These are phyloP conservation scores for Hiodon alosoides DNA, from an alignment of 2,113 vertebrate genomes.

Conservation along the genomic window DNA sequence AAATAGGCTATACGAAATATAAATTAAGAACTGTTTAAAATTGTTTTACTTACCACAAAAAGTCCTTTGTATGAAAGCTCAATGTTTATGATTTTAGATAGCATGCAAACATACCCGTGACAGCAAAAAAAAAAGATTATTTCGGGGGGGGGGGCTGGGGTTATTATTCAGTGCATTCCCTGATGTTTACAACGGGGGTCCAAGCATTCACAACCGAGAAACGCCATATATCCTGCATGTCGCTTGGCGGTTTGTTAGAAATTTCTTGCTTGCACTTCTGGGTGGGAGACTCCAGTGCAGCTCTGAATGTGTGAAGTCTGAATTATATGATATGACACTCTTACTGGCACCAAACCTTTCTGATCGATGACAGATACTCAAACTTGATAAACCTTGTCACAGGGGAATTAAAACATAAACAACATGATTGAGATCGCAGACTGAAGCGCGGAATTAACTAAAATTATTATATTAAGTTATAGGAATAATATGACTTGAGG, in stretches of 20 bases:
- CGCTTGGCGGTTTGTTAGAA: constrained; percentile 37
- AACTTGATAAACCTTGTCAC: constrained; percentile 41
- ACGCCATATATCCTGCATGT: constrained; percentile 28
- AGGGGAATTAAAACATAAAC: constrained; percentile 29
- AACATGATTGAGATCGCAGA: constrained; percentile 10
- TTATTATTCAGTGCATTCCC: background rate
- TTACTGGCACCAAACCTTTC: constrained; percentile 40
- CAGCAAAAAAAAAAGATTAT: too few species aligned
- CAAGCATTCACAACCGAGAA: constrained; percentile 18
- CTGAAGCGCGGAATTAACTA: background rate
- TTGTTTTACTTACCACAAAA: background rate
- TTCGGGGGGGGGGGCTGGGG: background rate
- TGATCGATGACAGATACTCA: constrained; percentile 50
- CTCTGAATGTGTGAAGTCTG: constrained; percentile 47
- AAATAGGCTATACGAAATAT: too few species aligned
- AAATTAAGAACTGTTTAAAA: background rate
- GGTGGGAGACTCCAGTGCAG: constrained; percentile 38
- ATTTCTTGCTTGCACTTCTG: constrained; percentile 51
- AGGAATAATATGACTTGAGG: background rate
- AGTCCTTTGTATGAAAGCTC: background rate
- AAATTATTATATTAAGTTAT: constrained; percentile 1
- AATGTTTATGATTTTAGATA: background rate
- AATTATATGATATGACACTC: constrained; percentile 53
- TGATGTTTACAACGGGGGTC: background rate
- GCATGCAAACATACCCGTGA: background rate